Evolutionary conservation across 2,113 vertebrate species (phyloP).

Genomic region (Elaphurus davidianus): DNA sequence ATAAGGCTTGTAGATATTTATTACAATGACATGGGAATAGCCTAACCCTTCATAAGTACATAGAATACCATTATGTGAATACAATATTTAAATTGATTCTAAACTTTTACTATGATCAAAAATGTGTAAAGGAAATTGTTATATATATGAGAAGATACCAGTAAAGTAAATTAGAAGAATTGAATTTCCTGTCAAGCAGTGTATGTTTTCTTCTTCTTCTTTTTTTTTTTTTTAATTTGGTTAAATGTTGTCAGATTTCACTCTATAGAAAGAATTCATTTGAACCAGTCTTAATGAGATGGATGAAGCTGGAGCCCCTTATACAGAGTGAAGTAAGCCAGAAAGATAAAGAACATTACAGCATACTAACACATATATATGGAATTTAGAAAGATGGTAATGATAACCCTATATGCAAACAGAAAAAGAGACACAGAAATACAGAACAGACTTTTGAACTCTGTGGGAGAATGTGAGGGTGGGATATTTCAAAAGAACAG

Average conservation of each 20-base stretch:
- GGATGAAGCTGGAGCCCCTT: no score
- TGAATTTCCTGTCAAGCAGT: neutral
- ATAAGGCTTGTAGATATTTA: neutral
- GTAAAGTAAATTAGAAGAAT: neutral
- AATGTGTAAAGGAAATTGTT: neutral
- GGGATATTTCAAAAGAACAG: no score
- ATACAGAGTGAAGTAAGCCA: no score
- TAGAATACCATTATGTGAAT: neutral
- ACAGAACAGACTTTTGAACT: no score
- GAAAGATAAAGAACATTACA: no score
- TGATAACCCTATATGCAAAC: no score
- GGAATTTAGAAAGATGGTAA: no score
- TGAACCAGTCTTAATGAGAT: no score
- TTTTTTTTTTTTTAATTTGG: neutral
- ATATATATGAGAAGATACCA: neutral
- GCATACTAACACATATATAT: no score
- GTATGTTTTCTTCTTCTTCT: neutral
- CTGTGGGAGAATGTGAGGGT: no score
- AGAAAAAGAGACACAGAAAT: no score
- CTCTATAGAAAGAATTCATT: neutral
- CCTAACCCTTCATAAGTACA: neutral
- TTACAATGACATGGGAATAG: neutral
- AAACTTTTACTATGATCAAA: neutral
- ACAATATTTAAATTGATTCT: neutral
- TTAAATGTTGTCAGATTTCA: neutral